These are phyloP conservation scores for Epizoanthus rinbou DNA, from an alignment of 92 coral and sea anemone genomes.

Conservation along the genomic window DNA sequence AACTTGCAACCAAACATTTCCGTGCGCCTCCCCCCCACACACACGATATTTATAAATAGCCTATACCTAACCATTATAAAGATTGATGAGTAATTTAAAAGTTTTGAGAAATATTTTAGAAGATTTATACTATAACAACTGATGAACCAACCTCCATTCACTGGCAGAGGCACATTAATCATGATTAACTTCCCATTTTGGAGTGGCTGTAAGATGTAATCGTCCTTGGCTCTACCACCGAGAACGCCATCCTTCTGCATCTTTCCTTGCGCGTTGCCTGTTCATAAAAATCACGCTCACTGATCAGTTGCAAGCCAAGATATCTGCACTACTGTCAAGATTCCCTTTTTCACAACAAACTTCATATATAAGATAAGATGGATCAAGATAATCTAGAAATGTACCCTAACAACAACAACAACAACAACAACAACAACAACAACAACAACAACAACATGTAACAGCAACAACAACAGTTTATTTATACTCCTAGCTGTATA, in stretches of 20 bases:
- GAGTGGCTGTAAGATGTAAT: slow-evolving; percentile 78
- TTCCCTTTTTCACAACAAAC: not conserved
- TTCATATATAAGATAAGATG: not conserved
- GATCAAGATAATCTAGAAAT: not conserved
- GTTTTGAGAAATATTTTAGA: too few species aligned
- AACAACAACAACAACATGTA: too few species aligned
- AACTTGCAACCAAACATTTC: too few species aligned
- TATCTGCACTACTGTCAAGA: not conserved
- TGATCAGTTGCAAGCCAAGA: not conserved
- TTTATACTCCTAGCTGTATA: too few species aligned
- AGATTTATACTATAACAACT: too few species aligned
- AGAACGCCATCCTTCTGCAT: slow-evolving; percentile 84
- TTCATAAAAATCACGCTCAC: not conserved
- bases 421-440: not conserved
- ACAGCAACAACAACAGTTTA: not conserved
- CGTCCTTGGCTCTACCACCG: slow-evolving; percentile 73
- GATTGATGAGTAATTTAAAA: too few species aligned
- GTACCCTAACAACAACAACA: not conserved
- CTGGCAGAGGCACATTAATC: slow-evolving; percentile 77
- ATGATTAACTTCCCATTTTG: slow-evolving; percentile 64
- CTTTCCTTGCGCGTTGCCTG: slow-evolving; percentile 95
- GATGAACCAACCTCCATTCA: slow-evolving; percentile 64
- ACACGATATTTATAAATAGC: not conserved
- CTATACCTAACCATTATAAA: too few species aligned
- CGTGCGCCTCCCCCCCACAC: too few species aligned